A percentile compares a stretch with the other conserved stretches of the same genome.
Evolutionary conservation across 1,140 invertebrate genomes (phyloP).

Genomic region (Antheraea pernyi): DNA sequence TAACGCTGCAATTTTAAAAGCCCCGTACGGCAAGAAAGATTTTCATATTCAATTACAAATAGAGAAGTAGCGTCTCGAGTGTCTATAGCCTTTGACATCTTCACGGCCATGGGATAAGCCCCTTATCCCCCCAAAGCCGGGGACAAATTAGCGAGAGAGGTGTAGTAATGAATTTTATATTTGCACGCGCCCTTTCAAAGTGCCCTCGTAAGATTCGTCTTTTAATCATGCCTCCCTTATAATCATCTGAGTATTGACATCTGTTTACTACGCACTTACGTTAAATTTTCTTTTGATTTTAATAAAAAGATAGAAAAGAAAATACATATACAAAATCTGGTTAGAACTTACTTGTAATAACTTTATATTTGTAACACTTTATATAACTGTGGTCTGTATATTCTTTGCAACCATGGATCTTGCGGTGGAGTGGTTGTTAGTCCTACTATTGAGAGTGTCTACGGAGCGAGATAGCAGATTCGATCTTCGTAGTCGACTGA

Average conservation of each 20-base stretch:
- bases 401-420: no score
- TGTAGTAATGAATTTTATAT: constrained; percentile 48
- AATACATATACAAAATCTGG: no score
- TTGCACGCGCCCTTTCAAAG: constrained; percentile 33
- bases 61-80: constrained; percentile 70
- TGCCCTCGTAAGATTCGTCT: constrained; percentile 13
- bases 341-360: no score
- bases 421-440: no score
- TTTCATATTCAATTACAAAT: constrained; percentile 78
- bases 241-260: constrained; percentile 14
- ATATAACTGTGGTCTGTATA: no score
- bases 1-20: constrained; percentile 23
- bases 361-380: no score
- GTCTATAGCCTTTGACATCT: constrained; percentile 61
- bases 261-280: background rate
- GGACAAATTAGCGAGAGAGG: constrained; percentile 46
- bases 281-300: background rate
- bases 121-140: constrained; percentile 34
- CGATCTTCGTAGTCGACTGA: no score
- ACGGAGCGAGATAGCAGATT: no score
- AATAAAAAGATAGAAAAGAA: no score
- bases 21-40: constrained; percentile 54
- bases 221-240: constrained; percentile 24
- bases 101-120: constrained; percentile 56
- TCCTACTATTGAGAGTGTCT: no score